Conservation (phyloP, 2,797 vertebrate species). For the Myotis daubentonii region DNA sequence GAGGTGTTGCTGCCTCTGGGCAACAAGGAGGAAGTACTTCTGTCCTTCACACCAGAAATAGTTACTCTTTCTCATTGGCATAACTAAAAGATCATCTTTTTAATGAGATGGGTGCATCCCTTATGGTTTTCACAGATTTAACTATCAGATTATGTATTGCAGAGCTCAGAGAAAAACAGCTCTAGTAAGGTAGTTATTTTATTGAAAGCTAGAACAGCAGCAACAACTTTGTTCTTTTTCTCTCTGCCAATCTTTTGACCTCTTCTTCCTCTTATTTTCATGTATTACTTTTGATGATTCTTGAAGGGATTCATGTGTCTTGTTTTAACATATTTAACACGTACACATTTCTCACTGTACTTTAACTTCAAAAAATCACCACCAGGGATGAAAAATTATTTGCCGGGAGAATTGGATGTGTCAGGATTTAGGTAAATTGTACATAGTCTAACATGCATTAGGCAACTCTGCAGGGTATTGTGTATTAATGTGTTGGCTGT, state of each 20-base stretch:
- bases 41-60: constrained; percentile 65
- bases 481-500: not conserved
- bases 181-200: not conserved
- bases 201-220: not conserved
- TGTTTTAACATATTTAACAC: not conserved
- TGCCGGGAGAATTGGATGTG: not conserved
- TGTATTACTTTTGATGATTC: constrained; percentile 27
- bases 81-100: constrained; percentile 47
- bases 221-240: not conserved
- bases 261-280: not conserved
- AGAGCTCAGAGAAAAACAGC: constrained; percentile 8
- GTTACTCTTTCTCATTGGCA: constrained; percentile 62
- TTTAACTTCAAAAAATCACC: constrained; percentile 5
- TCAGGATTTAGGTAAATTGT: not conserved
- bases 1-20: constrained; percentile 25
- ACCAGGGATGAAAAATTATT: not conserved
- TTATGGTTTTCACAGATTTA: constrained; percentile 61
- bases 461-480: not conserved
- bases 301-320: not conserved
- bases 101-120: constrained; percentile 64
- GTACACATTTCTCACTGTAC: not conserved
- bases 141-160: constrained; percentile 61
- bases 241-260: not conserved
- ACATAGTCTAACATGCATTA: not conserved
- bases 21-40: constrained; percentile 58